Conservation (phyloP, 2,113 vertebrate genomes). For the Dicrurus megarhynchus region DNA sequence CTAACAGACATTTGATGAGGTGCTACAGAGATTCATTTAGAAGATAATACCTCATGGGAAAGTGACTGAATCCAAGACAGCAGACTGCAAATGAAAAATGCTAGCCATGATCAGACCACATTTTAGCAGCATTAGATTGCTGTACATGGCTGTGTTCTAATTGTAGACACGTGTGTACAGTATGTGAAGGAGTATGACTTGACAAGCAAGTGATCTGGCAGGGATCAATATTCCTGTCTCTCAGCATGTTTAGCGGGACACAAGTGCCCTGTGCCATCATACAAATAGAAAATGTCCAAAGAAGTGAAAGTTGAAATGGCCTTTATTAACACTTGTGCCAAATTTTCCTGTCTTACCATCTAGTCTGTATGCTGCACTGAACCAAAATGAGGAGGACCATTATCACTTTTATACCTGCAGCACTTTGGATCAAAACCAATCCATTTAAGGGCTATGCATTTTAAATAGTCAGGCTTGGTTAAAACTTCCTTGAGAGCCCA, state of each 20-base stretch:
- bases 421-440: not conserved
- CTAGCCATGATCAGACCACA: not conserved
- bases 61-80: not conserved
- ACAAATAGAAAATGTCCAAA: not conserved
- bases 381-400: not conserved
- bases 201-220: not conserved
- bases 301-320: not conserved
- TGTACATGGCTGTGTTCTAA: not conserved
- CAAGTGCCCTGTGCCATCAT: not conserved
- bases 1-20: conserved; percentile 42
- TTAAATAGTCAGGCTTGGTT: not conserved
- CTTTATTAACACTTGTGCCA: not conserved
- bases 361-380: not conserved
- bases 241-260: not conserved
- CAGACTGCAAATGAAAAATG: conserved; percentile 11
- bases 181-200: not conserved
- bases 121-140: not conserved
- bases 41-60: conserved; percentile 35
- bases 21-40: conserved; percentile 41
- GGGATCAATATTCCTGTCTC: not conserved
- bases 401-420: not conserved
- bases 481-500: not conserved
- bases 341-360: not conserved
- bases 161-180: conserved; percentile 16
- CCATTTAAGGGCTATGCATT: not conserved